phyloP scores from a whole-genome alignment of 1,140 invertebrate species.

The Euglossa dilemma region DNA sequence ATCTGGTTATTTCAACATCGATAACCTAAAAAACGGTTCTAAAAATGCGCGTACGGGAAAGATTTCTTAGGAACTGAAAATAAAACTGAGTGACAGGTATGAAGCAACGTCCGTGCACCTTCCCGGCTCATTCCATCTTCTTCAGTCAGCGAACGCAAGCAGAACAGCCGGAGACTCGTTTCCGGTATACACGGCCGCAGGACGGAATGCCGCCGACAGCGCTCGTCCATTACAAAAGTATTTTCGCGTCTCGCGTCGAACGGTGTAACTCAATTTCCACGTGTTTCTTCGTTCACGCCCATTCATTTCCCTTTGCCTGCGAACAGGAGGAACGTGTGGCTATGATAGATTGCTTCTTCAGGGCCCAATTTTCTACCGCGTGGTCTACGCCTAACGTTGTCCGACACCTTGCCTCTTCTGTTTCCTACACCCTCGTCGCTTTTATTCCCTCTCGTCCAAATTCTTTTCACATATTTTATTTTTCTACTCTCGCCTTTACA shows the following conservation, averaged over 20 bases:
- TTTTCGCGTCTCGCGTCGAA: slow-evolving; percentile 54
- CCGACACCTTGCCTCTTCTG: slow-evolving; percentile 33
- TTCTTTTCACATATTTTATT: background rate
- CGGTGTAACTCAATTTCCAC: slow-evolving; percentile 73
- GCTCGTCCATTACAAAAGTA: slow-evolving; percentile 57
- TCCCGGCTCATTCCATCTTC: background rate
- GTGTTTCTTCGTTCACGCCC: slow-evolving; percentile 51
- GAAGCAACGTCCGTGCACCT: background rate
- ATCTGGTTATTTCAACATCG: too few species aligned
- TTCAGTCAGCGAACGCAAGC: background rate
- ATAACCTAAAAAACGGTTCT: too few species aligned
- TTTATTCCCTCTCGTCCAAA: slow-evolving; percentile 20
- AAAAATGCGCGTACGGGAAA: background rate
- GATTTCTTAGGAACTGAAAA: background rate
- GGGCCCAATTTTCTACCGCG: slow-evolving; percentile 61
- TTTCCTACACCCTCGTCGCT: slow-evolving; percentile 6
- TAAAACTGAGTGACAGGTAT: background rate
- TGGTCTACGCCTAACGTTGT: slow-evolving; percentile 41
- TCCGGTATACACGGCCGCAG: background rate
- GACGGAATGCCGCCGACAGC: slow-evolving; percentile 14
- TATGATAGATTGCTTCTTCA: slow-evolving; percentile 73
- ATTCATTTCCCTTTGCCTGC: slow-evolving; percentile 41
- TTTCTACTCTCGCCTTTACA: too few species aligned
- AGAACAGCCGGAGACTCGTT: background rate
- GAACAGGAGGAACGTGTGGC: slow-evolving; percentile 51